Conservation (phyloP, 2,113 vertebrate species). For the Erythrolamprus reginae region DNA sequence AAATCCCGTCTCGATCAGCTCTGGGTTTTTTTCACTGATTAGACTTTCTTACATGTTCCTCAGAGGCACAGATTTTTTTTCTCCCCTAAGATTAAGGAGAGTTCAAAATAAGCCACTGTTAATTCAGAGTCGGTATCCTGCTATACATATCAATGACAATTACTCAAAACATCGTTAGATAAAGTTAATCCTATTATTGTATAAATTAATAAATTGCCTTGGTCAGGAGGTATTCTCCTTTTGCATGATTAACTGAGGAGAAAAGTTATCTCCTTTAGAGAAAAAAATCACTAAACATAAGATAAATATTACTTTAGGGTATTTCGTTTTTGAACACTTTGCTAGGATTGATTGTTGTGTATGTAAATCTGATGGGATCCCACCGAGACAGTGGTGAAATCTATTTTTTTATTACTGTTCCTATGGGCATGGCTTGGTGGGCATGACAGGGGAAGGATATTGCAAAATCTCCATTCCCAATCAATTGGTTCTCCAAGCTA, state of each 20-base stretch:
- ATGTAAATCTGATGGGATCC: neutral
- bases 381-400: neutral
- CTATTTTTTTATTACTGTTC: too few species aligned
- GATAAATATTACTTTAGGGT: neutral
- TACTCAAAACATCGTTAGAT: neutral
- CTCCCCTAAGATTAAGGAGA: neutral
- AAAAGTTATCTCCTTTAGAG: neutral
- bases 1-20: neutral
- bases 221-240: neutral
- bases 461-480: too few species aligned
- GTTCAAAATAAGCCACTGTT: fast-evolving
- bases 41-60: neutral
- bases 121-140: constrained; percentile 18
- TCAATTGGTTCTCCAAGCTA: too few species aligned
- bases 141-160: neutral
- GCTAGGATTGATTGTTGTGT: neutral
- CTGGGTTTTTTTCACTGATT: constrained; percentile 33
- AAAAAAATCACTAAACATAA: neutral
- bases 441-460: too few species aligned
- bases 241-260: neutral
- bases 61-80: neutral
- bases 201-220: neutral
- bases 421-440: too few species aligned
- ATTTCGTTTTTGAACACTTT: neutral
- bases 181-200: neutral